Conservation (phyloP, 2,888 invertebrate genomes). For the Caenorhabditis drosophilae region DNA sequence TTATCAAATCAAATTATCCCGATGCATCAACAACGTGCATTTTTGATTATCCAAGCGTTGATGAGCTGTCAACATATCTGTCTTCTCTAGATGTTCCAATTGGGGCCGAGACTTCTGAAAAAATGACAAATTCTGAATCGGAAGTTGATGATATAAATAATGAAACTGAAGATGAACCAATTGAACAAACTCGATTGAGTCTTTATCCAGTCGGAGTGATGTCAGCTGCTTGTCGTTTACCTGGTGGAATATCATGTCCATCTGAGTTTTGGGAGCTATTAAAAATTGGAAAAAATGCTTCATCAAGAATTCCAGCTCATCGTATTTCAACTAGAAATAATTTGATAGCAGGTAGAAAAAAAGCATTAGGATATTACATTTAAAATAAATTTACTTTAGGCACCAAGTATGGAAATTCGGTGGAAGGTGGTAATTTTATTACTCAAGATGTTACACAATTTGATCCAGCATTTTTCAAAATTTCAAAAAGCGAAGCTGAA, state of each 20-base stretch:
- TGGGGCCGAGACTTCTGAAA: slow-evolving; percentile 19
- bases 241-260: slow-evolving; percentile 51
- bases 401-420: slow-evolving; percentile 45
- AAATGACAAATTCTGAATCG: no score
- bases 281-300: slow-evolving; percentile 49
- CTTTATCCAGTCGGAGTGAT: slow-evolving; percentile 29
- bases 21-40: slow-evolving; percentile 40
- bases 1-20: slow-evolving; percentile 39
- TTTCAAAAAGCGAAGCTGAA: slow-evolving; percentile 60
- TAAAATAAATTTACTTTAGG: no score
- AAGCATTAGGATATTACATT: no score
- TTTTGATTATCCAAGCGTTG: slow-evolving; percentile 48
- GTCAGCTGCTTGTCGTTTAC: slow-evolving; percentile 59
- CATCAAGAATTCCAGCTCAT: slow-evolving; percentile 53
- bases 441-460: slow-evolving; percentile 45
- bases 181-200: slow-evolving; percentile 22
- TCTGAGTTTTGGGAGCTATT: slow-evolving; percentile 59
- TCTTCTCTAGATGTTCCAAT: slow-evolving; percentile 23
- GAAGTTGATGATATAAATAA: slow-evolving; percentile 10
- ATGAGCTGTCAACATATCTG: slow-evolving; percentile 34
- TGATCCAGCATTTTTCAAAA: slow-evolving; percentile 62
- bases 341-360: slow-evolving; percentile 49
- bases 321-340: slow-evolving; percentile 57
- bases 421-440: slow-evolving; percentile 65
- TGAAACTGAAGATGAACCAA: slow-evolving; percentile 13